A percentile compares a stretch with the other conserved stretches of the same genome.
These are phyloP conservation scores for Mizuhopecten yessoensis DNA, from an alignment of 1,140 invertebrate species.

Conservation along the genomic window DNA sequence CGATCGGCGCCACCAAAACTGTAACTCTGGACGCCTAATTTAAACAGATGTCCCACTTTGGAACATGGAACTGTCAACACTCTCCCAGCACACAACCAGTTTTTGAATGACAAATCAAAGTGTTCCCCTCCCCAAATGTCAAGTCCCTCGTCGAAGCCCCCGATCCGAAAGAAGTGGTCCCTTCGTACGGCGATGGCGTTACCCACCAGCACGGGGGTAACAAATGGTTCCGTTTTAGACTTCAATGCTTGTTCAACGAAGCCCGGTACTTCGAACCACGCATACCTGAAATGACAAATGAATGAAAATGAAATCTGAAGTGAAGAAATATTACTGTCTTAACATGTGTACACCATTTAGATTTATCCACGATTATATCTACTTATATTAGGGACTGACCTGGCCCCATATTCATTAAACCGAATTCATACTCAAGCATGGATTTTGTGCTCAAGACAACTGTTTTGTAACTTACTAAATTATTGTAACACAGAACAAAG, in stretches of 20 bases:
- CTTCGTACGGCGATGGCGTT: constrained; percentile 96
- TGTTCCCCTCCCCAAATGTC: constrained; percentile 96
- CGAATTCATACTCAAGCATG: no score
- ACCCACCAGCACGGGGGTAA: constrained; percentile 93
- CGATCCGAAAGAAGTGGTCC: constrained; percentile 94
- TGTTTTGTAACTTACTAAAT: no score
- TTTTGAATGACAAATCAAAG: constrained; percentile 94
- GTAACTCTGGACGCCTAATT: constrained; percentile 36
- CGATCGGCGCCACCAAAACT: constrained; percentile 36
- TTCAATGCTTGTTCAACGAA: background rate
- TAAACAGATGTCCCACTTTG: constrained; percentile 56
- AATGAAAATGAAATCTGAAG: no score
- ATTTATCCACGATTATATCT: no score
- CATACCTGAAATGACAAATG: background rate
- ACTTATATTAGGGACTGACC: no score
- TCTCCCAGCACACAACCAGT: constrained; percentile 48
- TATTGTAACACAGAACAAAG: no score
- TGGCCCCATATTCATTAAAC: no score
- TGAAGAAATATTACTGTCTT: no score
- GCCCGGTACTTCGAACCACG: background rate
- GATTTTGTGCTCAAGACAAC: no score
- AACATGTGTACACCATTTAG: no score
- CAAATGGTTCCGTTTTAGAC: constrained; percentile 3
- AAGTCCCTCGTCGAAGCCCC: constrained; percentile 85
- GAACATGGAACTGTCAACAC: constrained; percentile 60